phyloP scores from a whole-genome alignment of 2,113 vertebrate genomes.

The Callaeas wilsoni region DNA sequence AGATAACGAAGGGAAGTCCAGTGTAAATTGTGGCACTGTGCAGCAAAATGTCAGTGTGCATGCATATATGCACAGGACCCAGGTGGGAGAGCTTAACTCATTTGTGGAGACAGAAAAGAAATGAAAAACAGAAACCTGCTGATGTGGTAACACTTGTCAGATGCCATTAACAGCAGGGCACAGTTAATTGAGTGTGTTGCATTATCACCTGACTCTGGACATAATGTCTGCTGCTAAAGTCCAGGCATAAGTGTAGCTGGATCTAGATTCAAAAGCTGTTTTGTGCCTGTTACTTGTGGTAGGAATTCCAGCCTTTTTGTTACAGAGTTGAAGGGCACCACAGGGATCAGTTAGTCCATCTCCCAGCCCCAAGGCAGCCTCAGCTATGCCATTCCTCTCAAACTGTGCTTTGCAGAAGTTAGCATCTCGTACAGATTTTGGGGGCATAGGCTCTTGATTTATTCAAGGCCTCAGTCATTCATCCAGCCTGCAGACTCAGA shows the following conservation, averaged over 20 bases:
- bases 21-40: background rate
- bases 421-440: background rate
- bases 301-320: background rate
- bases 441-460: background rate
- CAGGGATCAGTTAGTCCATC: background rate
- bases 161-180: background rate
- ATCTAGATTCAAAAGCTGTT: background rate
- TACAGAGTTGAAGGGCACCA: background rate
- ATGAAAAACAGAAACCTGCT: background rate
- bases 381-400: background rate
- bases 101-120: background rate
- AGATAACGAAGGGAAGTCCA: background rate
- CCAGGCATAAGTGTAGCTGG: background rate
- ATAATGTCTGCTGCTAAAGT: background rate
- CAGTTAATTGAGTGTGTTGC: background rate
- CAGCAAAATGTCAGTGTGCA: background rate
- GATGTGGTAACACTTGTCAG: background rate
- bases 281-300: background rate
- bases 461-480: background rate
- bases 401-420: background rate
- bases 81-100: background rate
- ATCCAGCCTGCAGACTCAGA: background rate
- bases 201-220: background rate
- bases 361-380: background rate
- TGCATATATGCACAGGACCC: background rate